phyloP scores from a whole-genome alignment of 2,888 invertebrate genomes.

The Netelia virgata region DNA sequence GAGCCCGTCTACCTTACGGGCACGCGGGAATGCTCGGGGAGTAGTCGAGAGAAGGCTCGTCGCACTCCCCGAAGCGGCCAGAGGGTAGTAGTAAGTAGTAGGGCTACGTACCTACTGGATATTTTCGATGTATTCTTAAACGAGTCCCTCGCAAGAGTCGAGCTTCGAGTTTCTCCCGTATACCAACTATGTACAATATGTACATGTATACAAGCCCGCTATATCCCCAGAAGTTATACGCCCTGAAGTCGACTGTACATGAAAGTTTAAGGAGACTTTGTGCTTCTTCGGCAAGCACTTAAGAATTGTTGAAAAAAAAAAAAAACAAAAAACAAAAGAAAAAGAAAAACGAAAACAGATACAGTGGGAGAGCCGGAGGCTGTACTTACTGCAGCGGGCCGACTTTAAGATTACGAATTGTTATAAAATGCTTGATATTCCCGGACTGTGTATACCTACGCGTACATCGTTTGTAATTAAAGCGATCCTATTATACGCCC shows the following conservation, averaged over 20 bases:
- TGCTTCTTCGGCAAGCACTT: constrained; percentile 51
- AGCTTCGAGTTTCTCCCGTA: constrained; percentile 10
- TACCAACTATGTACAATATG: neutral
- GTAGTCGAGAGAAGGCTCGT: neutral
- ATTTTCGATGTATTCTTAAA: constrained; percentile 44
- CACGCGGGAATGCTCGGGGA: neutral
- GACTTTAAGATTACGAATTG: constrained; percentile 35
- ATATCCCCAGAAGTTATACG: neutral
- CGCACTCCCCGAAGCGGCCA: neutral
- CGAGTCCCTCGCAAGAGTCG: constrained; percentile 25
- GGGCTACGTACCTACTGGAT: neutral
- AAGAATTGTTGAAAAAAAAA: constrained; percentile 35
- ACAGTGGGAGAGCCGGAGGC: neutral
- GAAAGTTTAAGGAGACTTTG: constrained; percentile 62
- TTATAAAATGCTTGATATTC: neutral
- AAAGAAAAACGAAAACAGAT: neutral
- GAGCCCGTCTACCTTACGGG: too few species aligned
- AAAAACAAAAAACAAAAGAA: neutral
- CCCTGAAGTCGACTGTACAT: constrained; percentile 16
- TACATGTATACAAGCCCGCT: too few species aligned
- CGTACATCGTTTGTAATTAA: neutral
- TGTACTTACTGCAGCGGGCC: constrained; percentile 19
- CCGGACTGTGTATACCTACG: too few species aligned
- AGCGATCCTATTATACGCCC: too few species aligned
- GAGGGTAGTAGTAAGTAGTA: neutral